A percentile compares a stretch with the other conserved stretches of the same genome.
Conservation (phyloP, 2,797 vertebrate genomes). For the Centropyge bicolor region DNA sequence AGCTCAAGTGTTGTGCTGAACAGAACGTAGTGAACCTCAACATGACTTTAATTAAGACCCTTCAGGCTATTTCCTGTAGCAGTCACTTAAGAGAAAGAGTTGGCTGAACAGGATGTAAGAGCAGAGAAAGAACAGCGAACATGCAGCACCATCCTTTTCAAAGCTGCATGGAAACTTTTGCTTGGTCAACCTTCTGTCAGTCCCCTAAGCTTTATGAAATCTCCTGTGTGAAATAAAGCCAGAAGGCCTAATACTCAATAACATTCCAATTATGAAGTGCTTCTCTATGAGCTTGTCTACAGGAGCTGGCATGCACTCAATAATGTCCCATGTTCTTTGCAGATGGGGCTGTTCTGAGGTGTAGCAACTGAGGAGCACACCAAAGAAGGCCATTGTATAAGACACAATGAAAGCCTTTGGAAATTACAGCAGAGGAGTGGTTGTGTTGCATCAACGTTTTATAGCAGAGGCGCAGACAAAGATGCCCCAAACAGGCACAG, state of each 20-base stretch:
- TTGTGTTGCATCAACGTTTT: constrained; percentile 70
- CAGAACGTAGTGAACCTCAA: constrained; percentile 40
- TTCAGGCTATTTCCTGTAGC: constrained; percentile 59
- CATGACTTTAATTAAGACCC: constrained; percentile 68
- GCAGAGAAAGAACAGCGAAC: constrained; percentile 31
- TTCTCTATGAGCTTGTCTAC: constrained; percentile 56
- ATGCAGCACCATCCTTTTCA: constrained; percentile 33
- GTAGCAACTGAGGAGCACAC: constrained; percentile 50
- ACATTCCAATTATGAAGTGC: constrained; percentile 60
- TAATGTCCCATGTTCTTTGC: constrained; percentile 59
- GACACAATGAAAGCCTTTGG: constrained; percentile 79
- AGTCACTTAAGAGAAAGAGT: constrained; percentile 30
- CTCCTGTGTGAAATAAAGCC: constrained; percentile 52
- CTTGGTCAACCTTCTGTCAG: constrained; percentile 39
- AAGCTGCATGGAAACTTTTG: constrained; percentile 40
- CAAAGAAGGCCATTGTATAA: constrained; percentile 77
- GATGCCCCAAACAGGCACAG: constrained; percentile 49
- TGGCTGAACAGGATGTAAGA: constrained; percentile 54
- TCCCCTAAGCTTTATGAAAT: constrained; percentile 31
- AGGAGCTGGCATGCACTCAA: constrained; percentile 64
- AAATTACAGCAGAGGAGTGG: constrained; percentile 70
- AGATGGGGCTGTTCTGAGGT: constrained; percentile 73
- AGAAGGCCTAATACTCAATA: constrained; percentile 51
- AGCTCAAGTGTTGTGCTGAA: constrained; percentile 11
- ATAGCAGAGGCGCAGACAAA: constrained; percentile 50